phyloP scores from a whole-genome alignment of 2,888 invertebrate species.

The Idaea dimidiata region DNA sequence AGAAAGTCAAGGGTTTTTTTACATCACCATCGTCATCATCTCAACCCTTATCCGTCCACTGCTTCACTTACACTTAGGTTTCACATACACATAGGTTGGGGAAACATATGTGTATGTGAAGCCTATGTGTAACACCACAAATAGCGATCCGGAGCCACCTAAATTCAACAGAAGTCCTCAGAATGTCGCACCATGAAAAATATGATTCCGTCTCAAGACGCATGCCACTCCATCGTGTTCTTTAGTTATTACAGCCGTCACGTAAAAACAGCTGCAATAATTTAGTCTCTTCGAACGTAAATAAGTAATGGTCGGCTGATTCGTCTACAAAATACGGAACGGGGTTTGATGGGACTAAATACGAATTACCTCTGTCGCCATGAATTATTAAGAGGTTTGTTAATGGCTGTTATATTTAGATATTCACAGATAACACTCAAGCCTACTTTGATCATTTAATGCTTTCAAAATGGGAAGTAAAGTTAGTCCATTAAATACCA shows the following conservation, averaged over 20 bases:
- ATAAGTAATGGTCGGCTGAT: neutral
- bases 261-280: neutral
- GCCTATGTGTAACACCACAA: too few species aligned
- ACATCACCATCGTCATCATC: too few species aligned
- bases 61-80: too few species aligned
- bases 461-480: neutral
- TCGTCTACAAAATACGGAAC: neutral
- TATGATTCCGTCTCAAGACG: neutral
- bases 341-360: neutral
- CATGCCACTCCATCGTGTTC: neutral
- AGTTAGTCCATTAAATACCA: neutral
- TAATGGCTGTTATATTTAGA: constrained; percentile 1
- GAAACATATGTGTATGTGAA: too few species aligned
- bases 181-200: neutral
- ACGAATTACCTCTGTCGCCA: neutral
- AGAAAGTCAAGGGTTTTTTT: too few species aligned
- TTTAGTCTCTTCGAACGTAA: neutral
- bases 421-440: neutral
- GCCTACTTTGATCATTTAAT: neutral
- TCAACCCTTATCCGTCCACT: too few species aligned
- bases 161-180: too few species aligned
- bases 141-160: too few species aligned
- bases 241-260: neutral
- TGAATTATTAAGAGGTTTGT: neutral
- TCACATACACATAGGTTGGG: too few species aligned